Evolutionary conservation across 2,113 vertebrate genomes (phyloP), one percentile per base, ranked within the genome.

Genomic region (Neolamprologus falcicula): DNA sequence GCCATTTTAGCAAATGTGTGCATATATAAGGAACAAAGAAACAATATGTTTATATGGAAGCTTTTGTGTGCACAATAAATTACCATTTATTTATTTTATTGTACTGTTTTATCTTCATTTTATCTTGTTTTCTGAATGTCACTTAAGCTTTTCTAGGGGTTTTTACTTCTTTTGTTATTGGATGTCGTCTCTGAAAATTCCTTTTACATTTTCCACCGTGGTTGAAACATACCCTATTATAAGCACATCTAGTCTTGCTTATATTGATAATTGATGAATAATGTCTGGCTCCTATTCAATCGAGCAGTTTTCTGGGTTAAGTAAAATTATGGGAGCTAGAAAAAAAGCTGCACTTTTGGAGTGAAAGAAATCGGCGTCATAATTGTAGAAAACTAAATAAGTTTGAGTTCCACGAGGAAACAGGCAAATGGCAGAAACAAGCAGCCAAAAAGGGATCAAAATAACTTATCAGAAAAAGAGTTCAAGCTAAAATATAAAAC

Each of bases 231-330:
- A n/a, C 7, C 7, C n/a, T 24, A 71, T 14, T 24, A 42, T 71
- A 71, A 42, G 37, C 37, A 71, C 5, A 37, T 42, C 12, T 42
- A 42, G 13, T 71, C 66, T 71, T 42, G 1, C n/a, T 9, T 24
- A 42, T 16, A 24, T 16, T 71, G n/a, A 71, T 71, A 71, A 42
- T 68, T 37, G 63, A 5, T 21, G 7, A 68, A 45, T 73, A 45
- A 17, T n/a, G 9, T 71, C 79, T 52, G 53, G n/a, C 87, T 85
- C 35, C 55, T 28, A 84, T 87, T 85, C 28, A 21, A 42, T 12
- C 14, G 1, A 17, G 66, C 33, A 7, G 24, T 54, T 21, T 52
- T 68, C 12, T 80, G 66, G 35, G 17, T 37, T 50, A 55, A 50
- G 13, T 17, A 9, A 24, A 83, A 6, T 11, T 12, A 61, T 2